Evolutionary conservation across 2,888 invertebrate genomes (phyloP).

Genomic region (Rhogogaster chlorosoma): DNA sequence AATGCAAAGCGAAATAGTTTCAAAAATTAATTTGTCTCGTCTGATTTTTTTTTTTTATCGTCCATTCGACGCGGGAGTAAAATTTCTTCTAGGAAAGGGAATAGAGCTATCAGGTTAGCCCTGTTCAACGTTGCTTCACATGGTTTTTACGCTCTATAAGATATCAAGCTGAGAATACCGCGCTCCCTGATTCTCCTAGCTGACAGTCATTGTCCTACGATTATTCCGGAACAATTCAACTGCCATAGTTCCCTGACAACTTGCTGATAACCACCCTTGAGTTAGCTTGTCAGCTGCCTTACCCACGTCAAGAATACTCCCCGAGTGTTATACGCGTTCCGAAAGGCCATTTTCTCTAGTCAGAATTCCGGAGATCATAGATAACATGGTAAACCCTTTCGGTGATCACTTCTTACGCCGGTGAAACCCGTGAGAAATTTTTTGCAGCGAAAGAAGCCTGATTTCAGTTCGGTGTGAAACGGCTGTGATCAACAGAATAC

Average conservation of each 20-base stretch:
- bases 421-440: neutral
- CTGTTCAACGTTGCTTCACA: neutral
- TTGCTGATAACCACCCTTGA: slow-evolving; percentile 18
- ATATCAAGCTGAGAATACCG: neutral
- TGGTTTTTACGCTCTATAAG: neutral
- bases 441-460: neutral
- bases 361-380: neutral
- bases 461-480: neutral
- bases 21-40: neutral
- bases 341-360: neutral
- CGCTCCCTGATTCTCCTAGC: neutral
- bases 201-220: slow-evolving; percentile 19
- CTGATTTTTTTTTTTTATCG: neutral
- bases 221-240: slow-evolving; percentile 1
- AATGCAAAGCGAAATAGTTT: neutral
- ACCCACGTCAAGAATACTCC: slow-evolving; percentile 37
- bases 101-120: neutral
- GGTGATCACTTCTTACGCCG: neutral
- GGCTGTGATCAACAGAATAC: neutral
- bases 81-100: neutral
- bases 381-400: neutral
- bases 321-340: neutral
- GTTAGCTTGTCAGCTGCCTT: neutral
- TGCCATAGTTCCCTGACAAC: neutral
- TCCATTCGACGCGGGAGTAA: neutral